Evolutionary conservation across 2,113 vertebrate species (phyloP), one percentile per base, ranked within the genome.

Genomic region (Salvelinus alpinus): DNA sequence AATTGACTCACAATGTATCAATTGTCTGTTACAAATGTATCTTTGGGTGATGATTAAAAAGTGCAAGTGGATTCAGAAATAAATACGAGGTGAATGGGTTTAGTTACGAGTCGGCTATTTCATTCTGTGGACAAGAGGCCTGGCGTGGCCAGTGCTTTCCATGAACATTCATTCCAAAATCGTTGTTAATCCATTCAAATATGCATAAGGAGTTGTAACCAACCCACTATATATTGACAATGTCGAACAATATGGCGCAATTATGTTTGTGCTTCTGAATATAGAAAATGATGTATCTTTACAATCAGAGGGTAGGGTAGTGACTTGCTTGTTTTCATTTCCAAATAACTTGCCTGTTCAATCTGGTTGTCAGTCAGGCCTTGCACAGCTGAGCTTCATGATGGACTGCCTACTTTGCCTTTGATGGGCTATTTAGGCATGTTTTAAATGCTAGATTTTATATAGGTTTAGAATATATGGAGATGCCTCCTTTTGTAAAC

Each of bases 101-200:
- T 66, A 64, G 74, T 81, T 80, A 76, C 24, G 68, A 75, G 72
- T 80, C 77, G 84, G 85, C 84, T 48, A 38, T 86, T 90, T 80
- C 84, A 87, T 90, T 74, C 81, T 88, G 79, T 79, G 87, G 86
- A 76, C 85, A 78, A 81, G 73, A 75, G 88, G 91, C 91, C 90
- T 85, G 90, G 86, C 83, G 87, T 90, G 89, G 85, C 88, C 88
- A 89, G 87, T 72, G 79, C 85, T 80, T 75, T 85, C 54, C 65
- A 75, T 38, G 6, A 48, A 73, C 25, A 51, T 78, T 82, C 86
- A 79, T 81, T 79, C 62, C 76, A 13, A 77, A 86, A 80, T 78
- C 77, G 78, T 70, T 78, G 85, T 76, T 88, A 87, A 87, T 89
- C 88, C 82, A 79, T 48, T 72, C 76, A 72, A 9, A 65, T 81